phyloP scores from a whole-genome alignment of 2,113 vertebrate species.

The Piprites chloris region DNA sequence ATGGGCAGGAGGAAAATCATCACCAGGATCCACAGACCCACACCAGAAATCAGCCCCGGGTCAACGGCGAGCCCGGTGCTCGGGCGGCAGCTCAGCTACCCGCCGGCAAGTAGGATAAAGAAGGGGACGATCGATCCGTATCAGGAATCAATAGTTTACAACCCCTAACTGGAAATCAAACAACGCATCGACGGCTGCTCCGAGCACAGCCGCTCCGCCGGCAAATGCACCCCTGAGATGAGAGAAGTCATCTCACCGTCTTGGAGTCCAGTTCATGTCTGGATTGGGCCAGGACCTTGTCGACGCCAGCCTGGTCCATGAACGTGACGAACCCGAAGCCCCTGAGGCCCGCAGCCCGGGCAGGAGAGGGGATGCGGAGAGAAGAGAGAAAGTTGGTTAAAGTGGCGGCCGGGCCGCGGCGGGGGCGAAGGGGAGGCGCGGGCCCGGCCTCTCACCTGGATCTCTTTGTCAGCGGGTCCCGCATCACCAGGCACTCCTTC shows the following conservation, averaged over 20 bases:
- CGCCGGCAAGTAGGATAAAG: background rate
- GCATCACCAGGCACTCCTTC: conserved; percentile 99
- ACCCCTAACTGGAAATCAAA: conserved; percentile 27
- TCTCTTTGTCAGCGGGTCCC: conserved; percentile 98
- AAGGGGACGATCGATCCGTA: background rate
- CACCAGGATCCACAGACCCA: background rate
- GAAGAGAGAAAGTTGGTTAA: conserved; percentile 76
- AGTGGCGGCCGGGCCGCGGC: conserved; percentile 65
- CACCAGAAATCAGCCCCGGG: background rate
- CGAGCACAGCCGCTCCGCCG: background rate
- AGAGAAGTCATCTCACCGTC: conserved; percentile 86
- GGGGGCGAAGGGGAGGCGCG: conserved; percentile 66
- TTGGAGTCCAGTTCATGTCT: conserved; percentile 98
- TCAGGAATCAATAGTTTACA: background rate
- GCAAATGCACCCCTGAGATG: conserved; percentile 16
- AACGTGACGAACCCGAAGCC: conserved; percentile 99
- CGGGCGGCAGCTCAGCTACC: background rate
- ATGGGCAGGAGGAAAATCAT: background rate
- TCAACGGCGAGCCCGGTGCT: background rate
- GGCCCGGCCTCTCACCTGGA: conserved; percentile 89
- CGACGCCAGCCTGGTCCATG: conserved; percentile 96
- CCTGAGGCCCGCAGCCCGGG: conserved; percentile 72
- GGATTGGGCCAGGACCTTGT: conserved; percentile 97
- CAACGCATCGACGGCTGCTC: background rate
- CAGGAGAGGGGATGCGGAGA: conserved; percentile 58